phyloP scores from a whole-genome alignment of 2,888 invertebrate genomes.

The Elysia crispata region DNA sequence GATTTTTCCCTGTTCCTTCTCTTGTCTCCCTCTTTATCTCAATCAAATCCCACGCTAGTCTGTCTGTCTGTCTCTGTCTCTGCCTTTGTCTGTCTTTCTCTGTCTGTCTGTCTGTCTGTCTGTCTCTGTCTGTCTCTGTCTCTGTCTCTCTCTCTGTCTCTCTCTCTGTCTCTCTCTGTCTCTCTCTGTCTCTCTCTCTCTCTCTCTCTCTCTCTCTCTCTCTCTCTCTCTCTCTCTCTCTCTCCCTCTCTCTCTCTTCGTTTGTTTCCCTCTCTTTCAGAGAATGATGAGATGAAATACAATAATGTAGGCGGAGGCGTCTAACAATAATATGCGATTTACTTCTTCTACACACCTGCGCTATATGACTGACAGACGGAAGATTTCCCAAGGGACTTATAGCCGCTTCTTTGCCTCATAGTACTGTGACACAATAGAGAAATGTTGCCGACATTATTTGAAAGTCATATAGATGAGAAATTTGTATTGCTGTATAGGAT shows the following conservation, averaged over 20 bases:
- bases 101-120: conserved; percentile 16
- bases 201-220: conserved; percentile 15
- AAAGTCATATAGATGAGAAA: background rate
- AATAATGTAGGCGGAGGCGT: too few relatives aligned
- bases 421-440: background rate
- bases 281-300: too few relatives aligned
- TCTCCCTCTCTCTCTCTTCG: conserved; percentile 15
- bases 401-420: background rate
- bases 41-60: background rate
- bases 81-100: background rate
- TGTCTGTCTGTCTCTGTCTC: background rate
- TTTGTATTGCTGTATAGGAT: background rate
- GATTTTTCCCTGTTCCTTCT: background rate
- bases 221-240: conserved; percentile 18
- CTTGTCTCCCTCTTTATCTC: background rate
- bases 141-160: conserved; percentile 16
- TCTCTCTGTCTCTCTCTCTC: conserved; percentile 13
- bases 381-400: too few relatives aligned
- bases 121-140: background rate
- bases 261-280: background rate
- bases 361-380: too few relatives aligned
- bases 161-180: background rate
- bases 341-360: too few relatives aligned
- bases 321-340: too few relatives aligned
- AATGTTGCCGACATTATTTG: background rate